These are phyloP conservation scores for Tiliacea aurago DNA, from an alignment of 2,888 invertebrate genomes.

Conservation along the genomic window DNA sequence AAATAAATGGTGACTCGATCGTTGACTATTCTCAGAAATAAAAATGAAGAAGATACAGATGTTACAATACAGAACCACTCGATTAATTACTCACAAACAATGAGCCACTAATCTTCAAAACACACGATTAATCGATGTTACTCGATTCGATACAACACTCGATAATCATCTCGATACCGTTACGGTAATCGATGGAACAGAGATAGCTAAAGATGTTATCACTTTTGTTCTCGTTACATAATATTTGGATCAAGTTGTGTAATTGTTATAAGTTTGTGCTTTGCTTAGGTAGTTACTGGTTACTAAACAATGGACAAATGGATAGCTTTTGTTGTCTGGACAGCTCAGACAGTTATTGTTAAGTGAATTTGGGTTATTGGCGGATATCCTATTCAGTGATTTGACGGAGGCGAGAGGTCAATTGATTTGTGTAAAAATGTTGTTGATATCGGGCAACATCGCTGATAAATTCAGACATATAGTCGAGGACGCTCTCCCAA, in stretches of 20 bases:
- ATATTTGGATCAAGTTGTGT: slow-evolving; percentile 48
- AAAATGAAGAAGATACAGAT: not conserved
- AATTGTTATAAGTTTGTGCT: slow-evolving; percentile 40
- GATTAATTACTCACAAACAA: slow-evolving; percentile 16
- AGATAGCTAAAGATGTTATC: slow-evolving; percentile 51
- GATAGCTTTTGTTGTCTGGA: slow-evolving; percentile 50
- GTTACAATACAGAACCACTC: not conserved
- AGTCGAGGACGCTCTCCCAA: not conserved
- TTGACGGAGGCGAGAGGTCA: not conserved
- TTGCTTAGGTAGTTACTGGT: slow-evolving; percentile 1
- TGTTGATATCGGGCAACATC: too few relatives aligned
- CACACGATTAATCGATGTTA: slow-evolving; percentile 40
- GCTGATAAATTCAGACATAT: not conserved
- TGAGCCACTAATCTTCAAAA: slow-evolving; percentile 23
- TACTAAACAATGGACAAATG: slow-evolving; percentile 47
- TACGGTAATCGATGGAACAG: slow-evolving; percentile 37
- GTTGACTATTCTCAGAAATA: not conserved
- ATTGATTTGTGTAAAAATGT: not conserved
- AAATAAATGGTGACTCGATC: not conserved
- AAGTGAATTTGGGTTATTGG: slow-evolving; percentile 12
- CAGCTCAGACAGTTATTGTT: slow-evolving; percentile 25
- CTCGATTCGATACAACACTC: slow-evolving; percentile 39
- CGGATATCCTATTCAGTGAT: slow-evolving; percentile 22
- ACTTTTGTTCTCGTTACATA: slow-evolving; percentile 38
- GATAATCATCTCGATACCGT: slow-evolving; percentile 48